Base-by-base conservation (phyloP, 2,113 vertebrate species). In the Recurvirostra avosetta region DNA sequence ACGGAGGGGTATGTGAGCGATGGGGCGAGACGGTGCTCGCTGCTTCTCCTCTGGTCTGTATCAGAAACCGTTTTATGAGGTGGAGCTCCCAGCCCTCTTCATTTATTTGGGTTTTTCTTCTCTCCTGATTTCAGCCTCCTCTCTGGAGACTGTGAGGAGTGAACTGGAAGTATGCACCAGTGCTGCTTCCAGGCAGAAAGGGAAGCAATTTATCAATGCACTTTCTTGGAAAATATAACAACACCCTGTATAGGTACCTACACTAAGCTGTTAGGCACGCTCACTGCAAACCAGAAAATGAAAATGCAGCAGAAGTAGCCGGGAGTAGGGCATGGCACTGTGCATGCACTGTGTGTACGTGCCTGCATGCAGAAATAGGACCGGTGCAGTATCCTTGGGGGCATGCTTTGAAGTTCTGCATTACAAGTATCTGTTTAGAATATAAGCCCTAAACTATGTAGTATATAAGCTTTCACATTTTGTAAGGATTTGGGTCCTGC, bases 181-280 rank as follows among this genome's bases (percentile, higher is more conserved):
- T 25, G 78, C 86, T 86, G 75, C 88, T 94, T 96, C 65, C 80
- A 86, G 94, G 68, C 72, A 95, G 97, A 89, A 93, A 86, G 47
- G 29, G 81, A 97, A 71, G 86, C 66, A 96, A 92, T 34, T 88
- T 82, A 84, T 84, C 66, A 90, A 86, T 9, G 19, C 1, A 9
- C 16, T 92, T 92, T 53, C 50, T 70, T 47, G 73, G 76, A 94
- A 91, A 94, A 56, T 18, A 29, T 84, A 91, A 94, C 36, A 94
- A n/a, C 58, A 66, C 38, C 89, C 19, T 45, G 14, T 27, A 22
- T 12, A 12, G 13, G 49, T 82, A 41, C n/a, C 34, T 61, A 6
- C 45, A 34, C 18, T 38, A 29, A 45, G 34, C 32, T 34, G 29
- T 45, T 30, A 70, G 36, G 36, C 34, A 66, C 73, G 78, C 1